Evolutionary conservation across 2,113 vertebrate genomes (phyloP).

Genomic region (Melanostigma gelatinosum): DNA sequence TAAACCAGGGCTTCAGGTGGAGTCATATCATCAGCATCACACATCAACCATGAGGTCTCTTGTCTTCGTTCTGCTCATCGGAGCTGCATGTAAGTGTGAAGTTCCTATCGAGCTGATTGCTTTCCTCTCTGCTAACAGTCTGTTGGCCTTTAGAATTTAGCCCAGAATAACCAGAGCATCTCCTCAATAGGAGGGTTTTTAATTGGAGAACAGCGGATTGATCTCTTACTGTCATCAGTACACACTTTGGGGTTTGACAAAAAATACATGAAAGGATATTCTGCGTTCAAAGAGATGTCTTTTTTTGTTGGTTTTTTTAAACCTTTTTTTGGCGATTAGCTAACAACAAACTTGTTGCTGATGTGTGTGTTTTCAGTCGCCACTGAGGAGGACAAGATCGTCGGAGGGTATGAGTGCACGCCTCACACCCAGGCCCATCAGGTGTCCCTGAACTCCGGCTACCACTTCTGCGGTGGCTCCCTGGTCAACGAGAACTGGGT

Average conservation of each 20-base stretch:
- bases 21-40: conserved; percentile 59
- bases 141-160: conserved; percentile 1
- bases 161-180: background rate
- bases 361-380: conserved; percentile 61
- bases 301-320: background rate
- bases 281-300: background rate
- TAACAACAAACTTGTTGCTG: background rate
- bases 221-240: background rate
- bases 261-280: background rate
- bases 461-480: conserved; percentile 82
- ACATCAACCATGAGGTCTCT: conserved; percentile 79
- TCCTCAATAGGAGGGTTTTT: background rate
- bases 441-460: conserved; percentile 79
- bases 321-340: background rate
- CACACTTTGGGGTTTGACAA: background rate
- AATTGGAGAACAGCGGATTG: background rate
- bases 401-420: conserved; percentile 79
- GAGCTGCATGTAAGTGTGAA: conserved; percentile 76
- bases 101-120: background rate
- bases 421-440: conserved; percentile 69
- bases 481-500: conserved; percentile 73
- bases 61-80: conserved; percentile 80
- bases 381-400: conserved; percentile 79
- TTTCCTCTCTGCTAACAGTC: background rate
- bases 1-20: conserved; percentile 36